Conservation (phyloP, 2,888 invertebrate genomes). For the Agrochola macilenta region DNA sequence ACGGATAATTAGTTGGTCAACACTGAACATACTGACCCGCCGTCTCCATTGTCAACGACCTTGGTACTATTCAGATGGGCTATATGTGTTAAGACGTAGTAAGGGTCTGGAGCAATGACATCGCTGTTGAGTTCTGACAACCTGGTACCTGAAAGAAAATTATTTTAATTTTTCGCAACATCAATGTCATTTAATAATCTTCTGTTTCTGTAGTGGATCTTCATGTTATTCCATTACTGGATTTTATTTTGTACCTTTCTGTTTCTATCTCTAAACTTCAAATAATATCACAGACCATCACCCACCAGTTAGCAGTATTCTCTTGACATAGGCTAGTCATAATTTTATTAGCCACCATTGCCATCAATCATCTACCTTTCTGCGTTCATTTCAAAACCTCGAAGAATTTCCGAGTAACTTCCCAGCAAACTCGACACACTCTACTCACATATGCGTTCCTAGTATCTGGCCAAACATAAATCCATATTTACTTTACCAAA, state of each 20-base stretch:
- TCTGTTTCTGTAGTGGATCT: no score
- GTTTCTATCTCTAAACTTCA: background rate
- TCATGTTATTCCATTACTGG: background rate
- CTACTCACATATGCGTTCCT: constrained; percentile 10
- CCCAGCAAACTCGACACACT: background rate
- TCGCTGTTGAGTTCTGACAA: constrained; percentile 30
- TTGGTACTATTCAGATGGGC: constrained; percentile 69
- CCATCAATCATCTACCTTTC: background rate
- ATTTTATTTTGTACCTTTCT: background rate
- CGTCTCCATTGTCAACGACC: constrained; percentile 75
- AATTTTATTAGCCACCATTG: background rate
- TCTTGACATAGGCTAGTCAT: background rate
- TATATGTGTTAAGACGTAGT: constrained; percentile 60
- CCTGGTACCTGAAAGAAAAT: constrained; percentile 36
- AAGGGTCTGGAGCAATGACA: constrained; percentile 34
- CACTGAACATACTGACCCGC: constrained; percentile 74
- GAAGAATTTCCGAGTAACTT: background rate
- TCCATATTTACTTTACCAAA: constrained; percentile 19
- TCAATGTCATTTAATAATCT: background rate
- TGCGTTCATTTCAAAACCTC: background rate
- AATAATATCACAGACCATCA: background rate
- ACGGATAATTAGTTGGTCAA: constrained; percentile 78
- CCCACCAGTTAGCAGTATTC: background rate
- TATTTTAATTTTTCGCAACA: constrained; percentile 1
- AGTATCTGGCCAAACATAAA: constrained; percentile 1